phyloP scores from a whole-genome alignment of 2,113 vertebrate genomes.

The Oreamnos americanus region DNA sequence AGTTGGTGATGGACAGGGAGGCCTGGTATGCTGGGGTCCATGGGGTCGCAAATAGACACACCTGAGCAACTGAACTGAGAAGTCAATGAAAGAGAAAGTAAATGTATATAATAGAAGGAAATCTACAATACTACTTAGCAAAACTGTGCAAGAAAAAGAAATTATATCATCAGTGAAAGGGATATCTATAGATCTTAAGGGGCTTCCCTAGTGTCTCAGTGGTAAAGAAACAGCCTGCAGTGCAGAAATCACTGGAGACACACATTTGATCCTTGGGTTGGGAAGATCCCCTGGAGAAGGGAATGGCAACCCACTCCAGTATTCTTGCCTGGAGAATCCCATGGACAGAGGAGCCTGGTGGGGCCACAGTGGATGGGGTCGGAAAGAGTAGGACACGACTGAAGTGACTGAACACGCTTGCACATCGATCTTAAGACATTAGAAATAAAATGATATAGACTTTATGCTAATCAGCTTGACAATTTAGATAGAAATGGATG shows the following conservation, averaged over 20 bases:
- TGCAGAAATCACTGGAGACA: background rate
- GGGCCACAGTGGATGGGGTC: background rate
- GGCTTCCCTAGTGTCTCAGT: background rate
- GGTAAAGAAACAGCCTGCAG: background rate
- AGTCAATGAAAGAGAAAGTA: background rate
- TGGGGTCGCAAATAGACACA: rapidly evolving
- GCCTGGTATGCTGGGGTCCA: background rate
- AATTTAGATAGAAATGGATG: background rate
- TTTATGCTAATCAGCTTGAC: background rate
- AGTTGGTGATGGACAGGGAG: background rate
- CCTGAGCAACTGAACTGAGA: background rate
- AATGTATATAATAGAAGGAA: background rate
- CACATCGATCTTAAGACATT: background rate
- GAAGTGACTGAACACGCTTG: rapidly evolving
- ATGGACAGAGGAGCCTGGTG: background rate
- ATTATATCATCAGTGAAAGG: background rate
- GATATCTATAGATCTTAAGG: background rate
- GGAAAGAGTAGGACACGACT: background rate
- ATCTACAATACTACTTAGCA: background rate
- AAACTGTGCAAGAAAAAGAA: background rate
- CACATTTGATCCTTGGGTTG: background rate
- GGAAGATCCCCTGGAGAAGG: background rate
- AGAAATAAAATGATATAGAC: background rate
- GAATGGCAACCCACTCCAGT: background rate
- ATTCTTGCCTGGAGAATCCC: background rate